Evolutionary conservation across 2,113 vertebrate genomes (phyloP), one percentile per base, ranked within the genome.

Genomic region (Aegotheles bennettii): DNA sequence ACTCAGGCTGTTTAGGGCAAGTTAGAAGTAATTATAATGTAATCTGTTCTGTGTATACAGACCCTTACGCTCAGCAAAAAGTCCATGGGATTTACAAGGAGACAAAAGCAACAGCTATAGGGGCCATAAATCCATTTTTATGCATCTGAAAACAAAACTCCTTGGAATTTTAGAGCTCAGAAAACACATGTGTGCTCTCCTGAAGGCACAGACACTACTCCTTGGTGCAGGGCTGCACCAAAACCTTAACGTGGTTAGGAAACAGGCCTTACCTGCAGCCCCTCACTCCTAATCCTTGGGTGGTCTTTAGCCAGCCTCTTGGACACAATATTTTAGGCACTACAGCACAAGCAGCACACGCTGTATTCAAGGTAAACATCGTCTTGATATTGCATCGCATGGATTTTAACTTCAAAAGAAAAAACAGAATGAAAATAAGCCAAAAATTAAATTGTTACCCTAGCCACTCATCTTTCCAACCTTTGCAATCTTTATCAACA

Each of bases 301-400:
- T 93, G 36, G n/a, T 60, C 77, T 61, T 97, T 24, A 51, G 71
- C 96, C 98, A 98, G 74, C 98, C 97, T 1, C 8, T 84, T 10
- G 98, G 98, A 76, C 99, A 99, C 7, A 31, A 3, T 35, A 56
- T 64, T 50, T 61, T 97, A 85, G 85, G 18, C 6, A 82, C 51
- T 15, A 93, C 97, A 0, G 98, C 97, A 35, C 98, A 99, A 16
- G 98, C 83, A 29, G 98, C 99, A 92, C 99, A 99, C 2, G 73
- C 96, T 18, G 96, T 83, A 8, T 91, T 94, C 17, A 85, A 59
- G 35, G 83, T 76, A 69, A 97, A 96, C 40, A 8, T 96, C 6
- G 79, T 97, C 93, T 96, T 98, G 59, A 96, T 40, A 16, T 98
- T 96, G 12, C 98, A 98, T 24, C 59, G 95, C 91, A 95, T 98